phyloP scores from a whole-genome alignment of 2,888 invertebrate species.

The Eudasyphora cyanicolor region DNA sequence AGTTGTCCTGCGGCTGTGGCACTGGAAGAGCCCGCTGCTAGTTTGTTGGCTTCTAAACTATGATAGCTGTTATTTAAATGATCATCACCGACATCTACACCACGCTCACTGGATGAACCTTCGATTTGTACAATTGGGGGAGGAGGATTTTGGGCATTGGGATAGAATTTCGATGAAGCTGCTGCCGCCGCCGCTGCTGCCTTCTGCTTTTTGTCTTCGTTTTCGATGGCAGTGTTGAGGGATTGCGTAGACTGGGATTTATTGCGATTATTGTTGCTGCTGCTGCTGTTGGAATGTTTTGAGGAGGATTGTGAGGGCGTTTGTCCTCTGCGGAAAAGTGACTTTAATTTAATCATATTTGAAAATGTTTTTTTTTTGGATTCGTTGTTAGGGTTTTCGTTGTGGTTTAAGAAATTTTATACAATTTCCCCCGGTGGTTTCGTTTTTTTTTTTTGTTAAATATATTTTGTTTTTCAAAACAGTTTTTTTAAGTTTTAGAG shows the following conservation, averaged over 20 bases:
- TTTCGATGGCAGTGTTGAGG: conserved; percentile 73
- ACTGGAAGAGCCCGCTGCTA: conserved; percentile 58
- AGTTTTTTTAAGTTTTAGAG: background rate
- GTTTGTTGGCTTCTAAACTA: conserved; percentile 60
- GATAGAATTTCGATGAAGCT: conserved; percentile 72
- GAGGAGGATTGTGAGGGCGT: conserved; percentile 80
- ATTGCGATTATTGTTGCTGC: conserved; percentile 79
- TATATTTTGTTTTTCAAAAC: background rate
- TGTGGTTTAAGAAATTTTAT: background rate
- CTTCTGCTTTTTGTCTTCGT: conserved; percentile 66
- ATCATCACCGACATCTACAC: conserved; percentile 75
- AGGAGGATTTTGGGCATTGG: conserved; percentile 47
- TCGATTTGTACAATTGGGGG: conserved; percentile 68
- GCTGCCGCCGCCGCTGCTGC: conserved; percentile 36
- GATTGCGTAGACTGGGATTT: conserved; percentile 77
- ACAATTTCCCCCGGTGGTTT: background rate
- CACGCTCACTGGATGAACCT: conserved; percentile 72
- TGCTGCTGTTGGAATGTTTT: conserved; percentile 74
- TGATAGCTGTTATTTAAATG: conserved; percentile 39
- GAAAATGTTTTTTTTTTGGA: background rate
- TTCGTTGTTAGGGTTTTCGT: background rate
- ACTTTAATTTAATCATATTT: conserved; percentile 94
- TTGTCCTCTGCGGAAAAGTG: conserved; percentile 94
- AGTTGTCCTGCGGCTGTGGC: conserved; percentile 19
- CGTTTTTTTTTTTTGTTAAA: background rate